Evolutionary conservation across 2,797 vertebrate genomes (phyloP).

Genomic region (Novumbra hubbsi): DNA sequence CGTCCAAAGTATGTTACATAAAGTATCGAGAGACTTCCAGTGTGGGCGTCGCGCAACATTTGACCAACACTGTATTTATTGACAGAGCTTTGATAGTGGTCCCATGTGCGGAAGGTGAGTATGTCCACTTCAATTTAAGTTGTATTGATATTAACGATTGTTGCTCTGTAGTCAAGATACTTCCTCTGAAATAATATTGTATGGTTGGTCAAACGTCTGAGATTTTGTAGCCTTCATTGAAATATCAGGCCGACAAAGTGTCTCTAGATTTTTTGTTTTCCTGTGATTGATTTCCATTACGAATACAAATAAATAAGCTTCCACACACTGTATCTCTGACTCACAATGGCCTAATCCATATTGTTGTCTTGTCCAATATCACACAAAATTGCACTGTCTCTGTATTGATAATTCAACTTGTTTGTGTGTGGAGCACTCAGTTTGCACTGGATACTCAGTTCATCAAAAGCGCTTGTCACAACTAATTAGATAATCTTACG

Average conservation of each 20-base stretch:
- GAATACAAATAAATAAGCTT: too few relatives aligned
- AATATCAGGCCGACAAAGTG: neutral
- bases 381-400: too few relatives aligned
- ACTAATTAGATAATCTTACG: too few relatives aligned
- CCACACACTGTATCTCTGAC: too few relatives aligned
- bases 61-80: slow-evolving; percentile 99
- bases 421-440: too few relatives aligned
- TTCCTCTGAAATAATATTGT: slow-evolving; percentile 1
- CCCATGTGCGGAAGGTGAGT: slow-evolving; percentile 98
- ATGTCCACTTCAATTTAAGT: slow-evolving; percentile 25
- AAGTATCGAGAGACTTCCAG: slow-evolving; percentile 95
- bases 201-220: slow-evolving; percentile 6
- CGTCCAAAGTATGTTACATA: slow-evolving; percentile 99
- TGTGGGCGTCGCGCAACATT: slow-evolving; percentile 99
- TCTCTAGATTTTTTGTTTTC: too few relatives aligned
- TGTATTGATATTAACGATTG: neutral
- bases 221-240: neutral
- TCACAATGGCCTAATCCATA: too few relatives aligned
- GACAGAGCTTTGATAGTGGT: slow-evolving; percentile 99
- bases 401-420: too few relatives aligned
- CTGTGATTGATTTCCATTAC: too few relatives aligned
- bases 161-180: neutral
- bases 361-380: too few relatives aligned
- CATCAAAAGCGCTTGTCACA: too few relatives aligned
- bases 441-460: too few relatives aligned